Percentiles rank a stretch among this genome's conserved stretches.
Evolutionary conservation across 2,797 vertebrate genomes (phyloP).

Genomic region (Psittacula echo): DNA sequence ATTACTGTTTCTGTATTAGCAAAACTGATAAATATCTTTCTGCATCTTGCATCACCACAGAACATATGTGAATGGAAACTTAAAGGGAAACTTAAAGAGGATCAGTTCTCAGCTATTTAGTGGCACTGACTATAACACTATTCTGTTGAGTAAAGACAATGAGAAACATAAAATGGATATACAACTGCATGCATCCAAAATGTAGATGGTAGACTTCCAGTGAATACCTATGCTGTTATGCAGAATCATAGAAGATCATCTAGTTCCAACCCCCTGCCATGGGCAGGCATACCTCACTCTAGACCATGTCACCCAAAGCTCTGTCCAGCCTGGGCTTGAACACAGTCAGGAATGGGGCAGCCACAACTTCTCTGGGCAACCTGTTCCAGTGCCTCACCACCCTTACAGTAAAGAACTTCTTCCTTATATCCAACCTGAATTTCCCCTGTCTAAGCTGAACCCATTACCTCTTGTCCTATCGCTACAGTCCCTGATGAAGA

Average conservation of each 20-base stretch:
- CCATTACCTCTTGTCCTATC: background rate
- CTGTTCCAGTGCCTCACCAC: background rate
- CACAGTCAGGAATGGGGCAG: background rate
- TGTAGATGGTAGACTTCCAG: background rate
- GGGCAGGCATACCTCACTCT: background rate
- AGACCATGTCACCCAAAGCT: background rate
- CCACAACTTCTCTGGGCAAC: background rate
- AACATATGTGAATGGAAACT: background rate
- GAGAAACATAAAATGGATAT: background rate
- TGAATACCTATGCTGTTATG: background rate
- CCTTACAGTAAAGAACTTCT: background rate
- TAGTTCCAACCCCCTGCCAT: background rate
- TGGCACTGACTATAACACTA: background rate
- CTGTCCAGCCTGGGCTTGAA: background rate
- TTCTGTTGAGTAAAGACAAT: background rate
- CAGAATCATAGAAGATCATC: background rate
- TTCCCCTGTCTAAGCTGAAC: background rate
- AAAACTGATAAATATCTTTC: background rate
- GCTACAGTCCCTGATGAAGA: background rate
- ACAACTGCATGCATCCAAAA: background rate
- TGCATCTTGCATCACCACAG: background rate
- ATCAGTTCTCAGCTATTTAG: background rate
- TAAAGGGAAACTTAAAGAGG: background rate
- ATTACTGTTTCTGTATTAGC: background rate
- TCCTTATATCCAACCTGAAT: background rate